Conservation (phyloP, 2,113 vertebrate species). For the Zosterops japonicus region DNA sequence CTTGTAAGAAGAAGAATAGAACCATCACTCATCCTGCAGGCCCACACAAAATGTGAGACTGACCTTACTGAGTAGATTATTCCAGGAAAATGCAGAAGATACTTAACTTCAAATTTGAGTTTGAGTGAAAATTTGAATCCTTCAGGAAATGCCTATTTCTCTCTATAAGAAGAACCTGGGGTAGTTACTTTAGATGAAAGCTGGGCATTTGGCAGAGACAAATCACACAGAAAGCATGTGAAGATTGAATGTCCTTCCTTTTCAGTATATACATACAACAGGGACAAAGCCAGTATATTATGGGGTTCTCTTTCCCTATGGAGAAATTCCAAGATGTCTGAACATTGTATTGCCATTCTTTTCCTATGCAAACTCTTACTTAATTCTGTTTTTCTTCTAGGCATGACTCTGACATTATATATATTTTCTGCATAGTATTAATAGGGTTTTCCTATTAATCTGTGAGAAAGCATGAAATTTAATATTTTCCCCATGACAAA, state of each 20-base stretch:
- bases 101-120: background rate
- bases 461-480: slow-evolving; percentile 22
- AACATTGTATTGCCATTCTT: background rate
- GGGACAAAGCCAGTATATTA: background rate
- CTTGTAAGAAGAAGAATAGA: background rate
- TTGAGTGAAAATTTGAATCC: background rate
- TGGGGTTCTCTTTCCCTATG: background rate
- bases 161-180: background rate
- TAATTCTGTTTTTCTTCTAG: background rate
- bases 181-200: background rate
- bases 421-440: background rate
- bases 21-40: background rate
- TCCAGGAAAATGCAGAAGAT: background rate
- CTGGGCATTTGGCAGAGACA: background rate
- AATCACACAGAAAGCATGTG: background rate
- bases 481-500: slow-evolving; percentile 31
- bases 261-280: background rate
- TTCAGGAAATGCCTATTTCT: background rate
- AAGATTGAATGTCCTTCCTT: background rate
- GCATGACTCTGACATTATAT: background rate
- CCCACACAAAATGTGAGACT: background rate
- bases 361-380: background rate
- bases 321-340: background rate
- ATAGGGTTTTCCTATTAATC: background rate
- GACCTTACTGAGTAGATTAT: background rate